Evolutionary conservation across 1,140 invertebrate species (phyloP).

Genomic region (Sminthurinus signatus): DNA sequence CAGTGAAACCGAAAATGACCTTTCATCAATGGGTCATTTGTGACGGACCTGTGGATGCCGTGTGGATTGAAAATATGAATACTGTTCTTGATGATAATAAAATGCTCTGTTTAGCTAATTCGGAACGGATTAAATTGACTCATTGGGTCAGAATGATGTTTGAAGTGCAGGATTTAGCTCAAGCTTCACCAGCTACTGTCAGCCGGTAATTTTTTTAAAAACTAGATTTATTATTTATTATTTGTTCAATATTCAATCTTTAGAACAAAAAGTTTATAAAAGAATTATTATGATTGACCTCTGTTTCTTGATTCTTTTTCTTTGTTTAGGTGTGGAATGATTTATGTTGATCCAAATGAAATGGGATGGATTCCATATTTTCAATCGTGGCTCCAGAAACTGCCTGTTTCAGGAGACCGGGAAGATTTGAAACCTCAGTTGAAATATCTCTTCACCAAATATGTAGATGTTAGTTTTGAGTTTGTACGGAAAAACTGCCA

Average conservation of each 20-base stretch:
- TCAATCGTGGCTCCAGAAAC: conserved; percentile 64
- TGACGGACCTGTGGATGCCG: conserved; percentile 87
- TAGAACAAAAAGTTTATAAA: not conserved
- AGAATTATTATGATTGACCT: not conserved
- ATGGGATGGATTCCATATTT: conserved; percentile 73
- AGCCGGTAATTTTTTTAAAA: too few species aligned
- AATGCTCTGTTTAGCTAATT: conserved; percentile 79
- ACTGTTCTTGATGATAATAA: conserved; percentile 91
- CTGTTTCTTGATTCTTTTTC: too few species aligned
- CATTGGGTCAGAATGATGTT: conserved; percentile 48
- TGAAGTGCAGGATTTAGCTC: conserved; percentile 69
- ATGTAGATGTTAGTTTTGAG: conserved; percentile 57
- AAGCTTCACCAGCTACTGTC: conserved; percentile 83
- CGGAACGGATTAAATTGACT: conserved; percentile 81
- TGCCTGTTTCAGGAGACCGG: conserved; percentile 49
- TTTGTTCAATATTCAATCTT: conserved; percentile 26
- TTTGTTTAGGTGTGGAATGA: conserved; percentile 84
- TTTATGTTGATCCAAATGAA: conserved; percentile 76
- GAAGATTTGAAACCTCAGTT: conserved; percentile 54
- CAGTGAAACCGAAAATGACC: conserved; percentile 55
- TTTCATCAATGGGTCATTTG: conserved; percentile 76
- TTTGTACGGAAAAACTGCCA: conserved; percentile 60
- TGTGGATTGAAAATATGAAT: conserved; percentile 95
- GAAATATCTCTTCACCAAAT: conserved; percentile 55
- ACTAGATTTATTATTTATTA: too few species aligned